Percentiles rank a stretch among this genome's conserved stretches.
These are phyloP conservation scores for Cyclophora punctaria DNA, from an alignment of 2,888 invertebrate species.

Conservation along the genomic window DNA sequence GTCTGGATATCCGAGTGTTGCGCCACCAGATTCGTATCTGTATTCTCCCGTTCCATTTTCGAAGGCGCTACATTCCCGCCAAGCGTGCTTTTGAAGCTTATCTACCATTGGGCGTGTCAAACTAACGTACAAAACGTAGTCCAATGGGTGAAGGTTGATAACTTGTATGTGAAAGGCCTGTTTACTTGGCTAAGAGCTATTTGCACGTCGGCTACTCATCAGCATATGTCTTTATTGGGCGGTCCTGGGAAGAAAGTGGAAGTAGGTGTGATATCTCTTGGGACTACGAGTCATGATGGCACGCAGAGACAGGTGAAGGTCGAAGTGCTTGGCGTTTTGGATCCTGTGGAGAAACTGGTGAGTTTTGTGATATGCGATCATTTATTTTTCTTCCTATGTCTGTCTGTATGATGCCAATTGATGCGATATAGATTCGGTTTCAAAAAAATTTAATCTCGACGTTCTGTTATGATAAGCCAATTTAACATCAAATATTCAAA, in stretches of 20 bases:
- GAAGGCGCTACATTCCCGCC: conserved; percentile 91
- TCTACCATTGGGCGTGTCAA: conserved; percentile 95
- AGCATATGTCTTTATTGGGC: conserved; percentile 83
- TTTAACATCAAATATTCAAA: no score
- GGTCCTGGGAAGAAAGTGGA: conserved; percentile 82
- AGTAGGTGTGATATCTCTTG: conserved; percentile 90
- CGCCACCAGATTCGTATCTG: conserved; percentile 88
- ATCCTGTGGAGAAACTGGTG: conserved; percentile 80
- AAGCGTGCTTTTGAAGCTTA: conserved; percentile 85
- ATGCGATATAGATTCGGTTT: no score
- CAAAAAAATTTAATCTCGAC: no score
- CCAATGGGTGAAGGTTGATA: conserved; percentile 86
- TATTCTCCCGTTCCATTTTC: conserved; percentile 90
- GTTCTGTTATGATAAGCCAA: no score
- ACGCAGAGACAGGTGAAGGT: conserved; percentile 88
- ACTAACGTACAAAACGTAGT: conserved; percentile 91
- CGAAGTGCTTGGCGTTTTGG: conserved; percentile 89
- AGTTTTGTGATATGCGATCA: conserved; percentile 22
- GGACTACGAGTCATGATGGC: conserved; percentile 88
- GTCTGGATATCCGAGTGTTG: conserved; percentile 95
- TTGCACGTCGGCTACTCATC: conserved; percentile 87
- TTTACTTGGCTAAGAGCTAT: conserved; percentile 80
- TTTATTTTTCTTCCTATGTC: background rate
- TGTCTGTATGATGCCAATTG: background rate
- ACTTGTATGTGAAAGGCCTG: conserved; percentile 73